A percentile compares a stretch with the other conserved stretches of the same genome.
These are phyloP conservation scores for Brachyhypopomus occidentalis DNA, from an alignment of 2,113 vertebrate species.

Conservation along the genomic window DNA sequence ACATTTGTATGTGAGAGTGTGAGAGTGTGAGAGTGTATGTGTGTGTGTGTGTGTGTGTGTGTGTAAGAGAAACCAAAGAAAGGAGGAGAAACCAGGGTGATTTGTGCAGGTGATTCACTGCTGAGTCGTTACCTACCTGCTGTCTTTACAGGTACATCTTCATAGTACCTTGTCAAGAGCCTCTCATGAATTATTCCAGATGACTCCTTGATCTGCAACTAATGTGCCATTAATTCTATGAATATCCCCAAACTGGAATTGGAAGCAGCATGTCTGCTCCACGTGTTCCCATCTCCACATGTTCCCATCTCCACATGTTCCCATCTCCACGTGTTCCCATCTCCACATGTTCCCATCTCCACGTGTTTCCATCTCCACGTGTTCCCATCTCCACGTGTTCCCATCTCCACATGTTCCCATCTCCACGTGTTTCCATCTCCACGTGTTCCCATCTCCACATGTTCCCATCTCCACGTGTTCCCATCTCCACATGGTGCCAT, in stretches of 20 bases:
- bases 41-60: neutral
- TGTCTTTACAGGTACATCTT: neutral
- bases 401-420: too few relatives aligned
- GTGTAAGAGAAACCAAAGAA: neutral
- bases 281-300: neutral
- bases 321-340: neutral
- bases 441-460: too few relatives aligned
- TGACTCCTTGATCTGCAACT: neutral
- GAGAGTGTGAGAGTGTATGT: conserved; percentile 4
- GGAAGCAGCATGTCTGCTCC: neutral
- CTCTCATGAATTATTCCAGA: neutral
- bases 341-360: too few relatives aligned
- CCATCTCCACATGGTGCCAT: too few relatives aligned
- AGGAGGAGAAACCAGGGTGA: neutral
- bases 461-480: too few relatives aligned
- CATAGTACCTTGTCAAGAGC: neutral
- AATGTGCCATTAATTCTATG: neutral
- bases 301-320: neutral
- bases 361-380: too few relatives aligned
- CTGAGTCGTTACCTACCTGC: neutral
- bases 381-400: too few relatives aligned
- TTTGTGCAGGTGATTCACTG: too few relatives aligned
- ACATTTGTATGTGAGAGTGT: neutral
- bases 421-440: too few relatives aligned
- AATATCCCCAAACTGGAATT: neutral